Evolutionary conservation across 1,140 invertebrate species (phyloP).

Genomic region (Sycobia sp.): DNA sequence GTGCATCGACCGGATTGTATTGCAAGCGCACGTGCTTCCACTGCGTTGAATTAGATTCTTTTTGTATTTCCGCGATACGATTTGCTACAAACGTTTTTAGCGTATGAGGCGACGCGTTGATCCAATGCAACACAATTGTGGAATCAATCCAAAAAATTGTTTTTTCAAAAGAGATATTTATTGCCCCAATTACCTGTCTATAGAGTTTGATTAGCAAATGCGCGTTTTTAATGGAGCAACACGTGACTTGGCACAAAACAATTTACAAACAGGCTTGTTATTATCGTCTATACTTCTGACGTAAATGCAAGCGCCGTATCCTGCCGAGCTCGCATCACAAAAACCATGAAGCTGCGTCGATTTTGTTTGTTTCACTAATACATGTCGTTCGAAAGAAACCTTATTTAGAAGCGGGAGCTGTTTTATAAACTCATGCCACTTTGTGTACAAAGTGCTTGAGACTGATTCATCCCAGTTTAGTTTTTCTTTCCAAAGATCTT

Average conservation of each 20-base stretch:
- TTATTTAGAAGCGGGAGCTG: constrained; percentile 7
- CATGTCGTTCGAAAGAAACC: not conserved
- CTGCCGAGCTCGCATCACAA: constrained; percentile 26
- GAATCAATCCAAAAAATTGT: constrained; percentile 11
- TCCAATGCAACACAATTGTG: not conserved
- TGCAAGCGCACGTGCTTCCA: constrained; percentile 42
- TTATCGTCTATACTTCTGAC: not conserved
- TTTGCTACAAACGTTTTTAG: constrained; percentile 1
- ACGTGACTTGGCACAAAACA: not conserved
- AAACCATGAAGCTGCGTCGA: constrained; percentile 17
- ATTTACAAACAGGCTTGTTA: too few relatives aligned
- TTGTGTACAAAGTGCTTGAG: not conserved
- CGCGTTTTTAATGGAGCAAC: constrained; percentile 10
- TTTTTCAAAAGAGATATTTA: not conserved
- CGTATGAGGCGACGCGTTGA: not conserved
- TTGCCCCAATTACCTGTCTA: not conserved
- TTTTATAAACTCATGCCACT: not conserved
- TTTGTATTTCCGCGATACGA: not conserved
- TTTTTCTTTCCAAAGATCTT: constrained; percentile 20
- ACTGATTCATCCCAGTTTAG: constrained; percentile 19
- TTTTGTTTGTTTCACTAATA: not conserved
- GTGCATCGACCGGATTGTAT: constrained; percentile 44
- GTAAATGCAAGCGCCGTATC: constrained; percentile 23
- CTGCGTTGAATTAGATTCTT: not conserved
- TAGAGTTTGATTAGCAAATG: not conserved